Evolutionary conservation across 2,888 invertebrate genomes (phyloP), one percentile per base, ranked within the genome.

Genomic region (Polietes domitor): DNA sequence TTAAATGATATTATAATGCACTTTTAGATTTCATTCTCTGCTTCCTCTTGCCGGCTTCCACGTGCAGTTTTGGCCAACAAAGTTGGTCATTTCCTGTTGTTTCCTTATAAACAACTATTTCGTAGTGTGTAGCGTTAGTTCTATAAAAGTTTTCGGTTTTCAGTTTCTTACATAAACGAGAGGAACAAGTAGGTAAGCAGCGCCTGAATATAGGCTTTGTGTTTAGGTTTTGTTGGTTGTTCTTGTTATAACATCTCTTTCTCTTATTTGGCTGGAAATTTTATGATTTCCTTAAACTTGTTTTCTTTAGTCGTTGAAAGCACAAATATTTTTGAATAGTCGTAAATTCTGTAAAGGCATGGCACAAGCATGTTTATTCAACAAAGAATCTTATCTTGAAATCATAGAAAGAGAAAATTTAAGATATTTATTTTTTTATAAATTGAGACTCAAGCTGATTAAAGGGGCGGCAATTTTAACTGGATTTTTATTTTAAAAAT

Each of bases 41-140:
- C 47, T 2, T 15, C 47, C 0, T 15, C 58, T 58, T 58, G 58
- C 26, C 26, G 58, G 19, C 58, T 58, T 24, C 26, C 79, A 80
- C 85, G 83, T 85, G 83, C 63, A 85, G 71, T 80, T 83, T 83
- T 19, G 1, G 76, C 65, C 43, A 32, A 21, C 21, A 63, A 75
- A 71, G 21, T 83, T 83, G 43, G 1, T 53, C 53, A 72, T 72
- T 78, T 82, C 82, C 82, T 75, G 82, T 41, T 71, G 68, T 82
- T 78, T 17, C 63, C 70, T 50, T 58, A 26, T 79, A 75, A 71
- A 76, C 47, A 55, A 65, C 9, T 74, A 58, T 58, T 50, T 73
- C 58, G 17, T 10, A 37, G 26, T n/a, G n/a, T n/a, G n/a, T 9
- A 9, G 53, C 19, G 21, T 10, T 53, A 58, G 24, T 58, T 58